Conservation (phyloP, 1,140 invertebrate genomes). For the Ylistrum balloti region DNA sequence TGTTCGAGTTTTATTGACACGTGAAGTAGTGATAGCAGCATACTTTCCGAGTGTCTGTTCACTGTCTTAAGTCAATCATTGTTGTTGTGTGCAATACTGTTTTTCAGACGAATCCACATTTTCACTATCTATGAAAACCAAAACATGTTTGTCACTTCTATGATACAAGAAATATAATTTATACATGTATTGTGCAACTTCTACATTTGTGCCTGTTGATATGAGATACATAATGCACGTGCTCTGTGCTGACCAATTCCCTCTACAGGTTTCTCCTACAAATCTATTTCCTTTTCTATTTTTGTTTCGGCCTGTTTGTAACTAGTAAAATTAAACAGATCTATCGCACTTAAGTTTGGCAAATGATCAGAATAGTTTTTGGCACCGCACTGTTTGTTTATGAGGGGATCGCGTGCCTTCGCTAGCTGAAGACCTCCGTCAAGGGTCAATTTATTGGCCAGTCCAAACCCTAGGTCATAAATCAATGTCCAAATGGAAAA, state of each 20-base stretch:
- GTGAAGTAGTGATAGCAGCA: not conserved
- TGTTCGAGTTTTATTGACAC: too few species aligned
- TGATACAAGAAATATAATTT: too few species aligned
- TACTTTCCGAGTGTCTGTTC: not conserved
- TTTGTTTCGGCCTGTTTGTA: not conserved
- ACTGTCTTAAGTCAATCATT: too few species aligned
- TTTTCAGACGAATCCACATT: too few species aligned
- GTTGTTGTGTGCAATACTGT: too few species aligned
- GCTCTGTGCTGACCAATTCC: not conserved
- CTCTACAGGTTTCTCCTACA: not conserved
- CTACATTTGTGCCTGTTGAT: too few species aligned
- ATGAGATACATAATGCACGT: too few species aligned
- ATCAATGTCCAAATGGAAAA: constrained; percentile 39
- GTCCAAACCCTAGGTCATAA: not conserved
- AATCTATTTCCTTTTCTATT: not conserved
- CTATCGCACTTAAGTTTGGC: constrained; percentile 29
- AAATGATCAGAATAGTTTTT: constrained; percentile 3
- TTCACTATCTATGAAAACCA: too few species aligned
- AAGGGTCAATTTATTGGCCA: constrained; percentile 38
- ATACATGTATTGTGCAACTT: too few species aligned
- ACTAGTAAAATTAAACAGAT: not conserved
- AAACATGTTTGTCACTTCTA: too few species aligned
- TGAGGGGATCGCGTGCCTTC: not conserved
- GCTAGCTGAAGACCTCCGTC: not conserved
- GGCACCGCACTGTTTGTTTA: not conserved